phyloP scores from a whole-genome alignment of 2,888 invertebrate genomes.

The Zhuqinia jingwanae region DNA sequence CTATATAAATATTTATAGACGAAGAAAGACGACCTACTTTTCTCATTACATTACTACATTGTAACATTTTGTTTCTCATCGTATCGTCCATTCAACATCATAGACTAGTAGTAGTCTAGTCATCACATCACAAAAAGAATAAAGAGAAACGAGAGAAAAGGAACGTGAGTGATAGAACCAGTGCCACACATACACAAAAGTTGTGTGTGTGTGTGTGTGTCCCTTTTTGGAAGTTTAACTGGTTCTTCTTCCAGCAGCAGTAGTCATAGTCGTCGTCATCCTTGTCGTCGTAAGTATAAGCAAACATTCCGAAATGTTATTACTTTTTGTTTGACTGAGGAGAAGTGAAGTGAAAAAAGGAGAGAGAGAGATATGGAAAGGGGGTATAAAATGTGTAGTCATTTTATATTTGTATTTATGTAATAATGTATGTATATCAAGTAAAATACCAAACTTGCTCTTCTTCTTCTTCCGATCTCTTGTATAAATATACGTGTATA shows the following conservation, averaged over 20 bases:
- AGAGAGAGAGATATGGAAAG: constrained; percentile 11
- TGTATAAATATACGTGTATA: constrained; percentile 44
- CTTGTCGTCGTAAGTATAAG: constrained; percentile 51
- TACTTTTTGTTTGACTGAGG: constrained; percentile 59
- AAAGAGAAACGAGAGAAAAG: constrained; percentile 6
- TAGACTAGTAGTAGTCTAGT: no score
- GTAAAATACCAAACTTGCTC: constrained; percentile 11
- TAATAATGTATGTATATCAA: background rate
- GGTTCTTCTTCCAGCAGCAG: no score
- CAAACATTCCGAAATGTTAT: constrained; percentile 64
- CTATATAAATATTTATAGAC: background rate
- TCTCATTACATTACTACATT: constrained; percentile 14
- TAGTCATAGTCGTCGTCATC: constrained; percentile 4
- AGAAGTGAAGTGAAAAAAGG: constrained; percentile 30
- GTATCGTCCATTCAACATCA: background rate
- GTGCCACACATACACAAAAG: background rate
- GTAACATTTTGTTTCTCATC: no score
- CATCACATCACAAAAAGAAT: background rate
- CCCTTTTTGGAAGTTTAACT: background rate
- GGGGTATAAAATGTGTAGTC: background rate
- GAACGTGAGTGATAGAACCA: constrained; percentile 21
- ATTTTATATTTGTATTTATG: background rate
- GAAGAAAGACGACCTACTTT: constrained; percentile 50
- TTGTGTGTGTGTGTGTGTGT: background rate
- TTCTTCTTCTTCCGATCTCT: background rate